phyloP scores from a whole-genome alignment of 2,797 vertebrate species.

The Chelidonichthys spinosus region DNA sequence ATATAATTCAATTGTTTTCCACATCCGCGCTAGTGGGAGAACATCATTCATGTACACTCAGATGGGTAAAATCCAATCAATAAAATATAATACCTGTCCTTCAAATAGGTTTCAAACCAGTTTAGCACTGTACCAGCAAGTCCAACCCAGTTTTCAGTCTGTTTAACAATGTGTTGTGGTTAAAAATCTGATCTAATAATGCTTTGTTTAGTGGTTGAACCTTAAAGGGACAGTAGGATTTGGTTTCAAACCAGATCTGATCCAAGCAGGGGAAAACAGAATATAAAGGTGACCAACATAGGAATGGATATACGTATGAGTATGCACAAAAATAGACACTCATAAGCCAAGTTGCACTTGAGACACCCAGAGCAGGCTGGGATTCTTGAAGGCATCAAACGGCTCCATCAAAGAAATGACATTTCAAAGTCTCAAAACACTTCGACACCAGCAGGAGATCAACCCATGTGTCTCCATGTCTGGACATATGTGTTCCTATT shows the following conservation, averaged over 20 bases:
- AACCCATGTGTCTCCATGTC: slow-evolving; percentile 18
- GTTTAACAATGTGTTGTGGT: neutral
- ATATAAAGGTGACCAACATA: neutral
- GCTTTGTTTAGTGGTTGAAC: too few species aligned
- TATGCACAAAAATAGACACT: neutral
- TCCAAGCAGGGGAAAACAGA: neutral
- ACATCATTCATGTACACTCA: neutral
- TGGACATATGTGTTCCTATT: slow-evolving; percentile 10
- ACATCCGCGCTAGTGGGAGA: neutral
- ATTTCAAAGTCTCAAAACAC: slow-evolving; percentile 39
- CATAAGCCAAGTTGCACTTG: neutral
- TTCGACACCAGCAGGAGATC: slow-evolving; percentile 25
- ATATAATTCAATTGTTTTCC: neutral
- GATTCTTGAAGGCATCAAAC: slow-evolving; percentile 41
- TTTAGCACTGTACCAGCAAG: neutral
- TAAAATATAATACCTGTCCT: neutral
- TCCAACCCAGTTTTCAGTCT: neutral
- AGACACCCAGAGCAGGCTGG: neutral
- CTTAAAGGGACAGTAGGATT: too few species aligned
- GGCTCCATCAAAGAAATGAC: slow-evolving; percentile 33
- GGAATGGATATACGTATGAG: neutral
- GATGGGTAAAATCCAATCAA: neutral
- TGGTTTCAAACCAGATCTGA: slow-evolving; percentile 5
- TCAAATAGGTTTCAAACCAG: neutral
- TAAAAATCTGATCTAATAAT: too few species aligned